Evolutionary conservation across 92 coral and sea anemone species (phyloP), one percentile per base, ranked within the genome.

Genomic region (Porites lobata): DNA sequence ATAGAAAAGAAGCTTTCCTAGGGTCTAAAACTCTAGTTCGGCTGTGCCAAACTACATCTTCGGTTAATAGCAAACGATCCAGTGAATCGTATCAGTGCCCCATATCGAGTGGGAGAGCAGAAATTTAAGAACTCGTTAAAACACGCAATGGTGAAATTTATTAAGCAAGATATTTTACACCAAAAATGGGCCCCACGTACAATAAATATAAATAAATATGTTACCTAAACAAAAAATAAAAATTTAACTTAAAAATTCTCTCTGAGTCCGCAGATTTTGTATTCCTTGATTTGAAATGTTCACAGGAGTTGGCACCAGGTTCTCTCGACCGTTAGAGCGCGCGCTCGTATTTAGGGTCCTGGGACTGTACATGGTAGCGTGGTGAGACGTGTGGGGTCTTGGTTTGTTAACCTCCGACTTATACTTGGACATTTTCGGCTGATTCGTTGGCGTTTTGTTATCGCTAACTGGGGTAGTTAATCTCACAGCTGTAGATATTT

Each of bases 381-480:
- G 83, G 43, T 95, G 96, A 47, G 98, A 95, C 6, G 96, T 94
- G 65, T 92, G 94, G 9, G 96, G 98, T 38, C 94, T 85, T 4
- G 29, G 75, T 47, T 81, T 62, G 38, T 19, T 73, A 6, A 50
- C 6, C 9, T 69, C 76, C 58, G 85, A 68, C 26, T 13, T 70
- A 22, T 62, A 8, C 9, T 12, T 77, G 13, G 75, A 26, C 32
- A 26, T 43, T 19, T 2, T 50, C 11, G 63, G 19, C 38, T 63
- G 68, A 69, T 67, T 51, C 53, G 50, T 58, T 43, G 85, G 76
- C 18, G 50, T 21, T 75, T 68, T 85, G 4, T 50, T 8, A 18
- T 56, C 68, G 22, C 0, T 68, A 17, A 92, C 75, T 2, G 43
- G 88, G 18, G 94, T 76, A 18, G 96, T 90, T 51, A 84, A 69